Percentiles rank a stretch among this genome's conserved stretches.
Conservation (phyloP, 92 coral and sea anemone genomes). For the Epizoanthus scotinus region DNA sequence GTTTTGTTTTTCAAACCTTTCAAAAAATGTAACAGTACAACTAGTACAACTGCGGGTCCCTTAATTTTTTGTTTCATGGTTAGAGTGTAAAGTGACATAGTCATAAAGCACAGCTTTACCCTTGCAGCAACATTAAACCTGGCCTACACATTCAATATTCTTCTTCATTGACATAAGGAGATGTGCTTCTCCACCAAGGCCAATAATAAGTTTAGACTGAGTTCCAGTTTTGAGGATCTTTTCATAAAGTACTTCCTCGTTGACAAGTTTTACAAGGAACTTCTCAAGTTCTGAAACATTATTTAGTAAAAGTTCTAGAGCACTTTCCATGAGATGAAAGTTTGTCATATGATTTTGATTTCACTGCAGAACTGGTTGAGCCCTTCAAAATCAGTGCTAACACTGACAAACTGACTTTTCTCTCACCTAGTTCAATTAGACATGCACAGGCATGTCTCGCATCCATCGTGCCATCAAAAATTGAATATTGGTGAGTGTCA, state of each 20-base stretch:
- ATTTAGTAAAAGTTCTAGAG: neutral
- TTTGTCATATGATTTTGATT: neutral
- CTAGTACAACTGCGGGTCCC: too few species aligned
- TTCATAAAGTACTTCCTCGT: neutral
- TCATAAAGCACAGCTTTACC: too few species aligned
- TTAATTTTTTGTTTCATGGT: too few species aligned
- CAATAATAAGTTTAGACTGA: too few species aligned
- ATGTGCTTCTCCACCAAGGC: too few species aligned
- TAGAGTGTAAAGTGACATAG: too few species aligned
- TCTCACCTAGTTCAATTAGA: neutral
- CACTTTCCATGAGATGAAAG: neutral
- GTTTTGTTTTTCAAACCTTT: too few species aligned
- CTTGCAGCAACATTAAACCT: too few species aligned
- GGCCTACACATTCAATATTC: too few species aligned
- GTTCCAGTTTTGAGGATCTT: too few species aligned
- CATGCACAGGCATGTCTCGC: constrained; percentile 2
- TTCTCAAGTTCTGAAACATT: neutral
- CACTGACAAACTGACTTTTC: neutral
- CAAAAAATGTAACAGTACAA: too few species aligned
- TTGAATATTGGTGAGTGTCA: neutral
- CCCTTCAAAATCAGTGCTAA: neutral
- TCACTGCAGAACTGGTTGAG: neutral
- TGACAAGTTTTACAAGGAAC: constrained; percentile 1
- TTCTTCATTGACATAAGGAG: too few species aligned
- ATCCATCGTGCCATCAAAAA: neutral